Evolutionary conservation across 2,797 vertebrate species (phyloP).

Genomic region (Pyrocephalus nanus): DNA sequence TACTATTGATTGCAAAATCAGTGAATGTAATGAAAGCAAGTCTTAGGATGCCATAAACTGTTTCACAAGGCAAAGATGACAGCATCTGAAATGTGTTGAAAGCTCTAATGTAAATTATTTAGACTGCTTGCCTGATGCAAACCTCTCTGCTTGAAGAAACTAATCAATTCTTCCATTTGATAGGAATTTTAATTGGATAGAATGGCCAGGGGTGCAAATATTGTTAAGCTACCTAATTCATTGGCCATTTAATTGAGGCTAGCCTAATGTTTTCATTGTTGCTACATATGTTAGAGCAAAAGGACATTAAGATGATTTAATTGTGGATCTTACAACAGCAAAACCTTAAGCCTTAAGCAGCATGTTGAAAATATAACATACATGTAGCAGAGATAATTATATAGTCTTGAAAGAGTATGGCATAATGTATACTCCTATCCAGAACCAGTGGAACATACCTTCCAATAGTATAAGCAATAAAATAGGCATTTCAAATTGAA

Average conservation of each 20-base stretch:
- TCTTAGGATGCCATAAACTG: constrained; percentile 49
- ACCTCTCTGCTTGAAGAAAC: constrained; percentile 67
- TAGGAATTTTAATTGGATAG: constrained; percentile 77
- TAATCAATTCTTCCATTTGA: constrained; percentile 75
- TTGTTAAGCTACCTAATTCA: constrained; percentile 57
- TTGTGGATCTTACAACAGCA: constrained; percentile 41
- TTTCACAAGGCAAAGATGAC: constrained; percentile 59
- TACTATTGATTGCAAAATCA: constrained; percentile 63
- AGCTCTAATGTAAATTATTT: constrained; percentile 74
- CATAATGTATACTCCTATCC: background rate
- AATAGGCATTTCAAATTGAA: constrained; percentile 54
- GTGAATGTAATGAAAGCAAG: constrained; percentile 48
- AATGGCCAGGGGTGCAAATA: constrained; percentile 71
- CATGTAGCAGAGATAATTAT: constrained; percentile 41
- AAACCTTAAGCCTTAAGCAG: constrained; percentile 41
- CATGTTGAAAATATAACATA: constrained; percentile 6
- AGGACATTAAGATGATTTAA: constrained; percentile 60
- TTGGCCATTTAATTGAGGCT: constrained; percentile 63
- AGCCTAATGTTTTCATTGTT: constrained; percentile 66
- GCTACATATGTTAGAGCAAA: constrained; percentile 50
- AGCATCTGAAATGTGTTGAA: constrained; percentile 68
- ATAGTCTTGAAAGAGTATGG: constrained; percentile 2
- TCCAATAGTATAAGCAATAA: constrained; percentile 41
- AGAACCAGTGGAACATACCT: constrained; percentile 33
- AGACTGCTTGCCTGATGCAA: constrained; percentile 70